Base-by-base conservation (phyloP, 1,140 invertebrate species). In the Cardiocondyla obscurior region DNA sequence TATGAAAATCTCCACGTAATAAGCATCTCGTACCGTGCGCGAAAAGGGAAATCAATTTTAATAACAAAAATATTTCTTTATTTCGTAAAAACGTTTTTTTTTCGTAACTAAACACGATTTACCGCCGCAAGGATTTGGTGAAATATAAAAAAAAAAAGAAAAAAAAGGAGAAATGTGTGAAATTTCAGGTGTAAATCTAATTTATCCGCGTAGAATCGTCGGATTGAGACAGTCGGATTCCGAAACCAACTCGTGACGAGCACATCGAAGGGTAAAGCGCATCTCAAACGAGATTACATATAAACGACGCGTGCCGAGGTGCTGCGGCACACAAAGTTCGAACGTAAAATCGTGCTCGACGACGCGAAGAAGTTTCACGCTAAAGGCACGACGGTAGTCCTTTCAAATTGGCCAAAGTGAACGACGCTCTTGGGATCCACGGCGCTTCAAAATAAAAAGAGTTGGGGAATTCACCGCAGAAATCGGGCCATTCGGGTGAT, bases 121-220 rank as follows among this genome's bases (percentile, higher is more conserved):
- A 70, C 70, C 44, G 28, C 10, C 12, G 22, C 7, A 22, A 49
- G 83, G 49, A 85, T 77, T 83, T 77, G 70, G 85, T 85, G 85
- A 70, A 49, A 76, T 44, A 14, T 62, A 70, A 83, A 85, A 85
- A n/a, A n/a, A n/a, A n/a, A n/a, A n/a, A n/a, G n/a, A n/a, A n/a
- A n/a, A n/a, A n/a, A n/a, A n/a, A n/a, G n/a, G n/a, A n/a, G n/a
- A n/a, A n/a, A n/a, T n/a, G n/a, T 51, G 69, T 67, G 16, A 72
- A 81, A 85, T 86, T 74, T 74, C 58, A 51, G n/a, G 53, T 22
- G 60, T 36, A 22, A 74, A 51, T 30, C 30, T 16, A 33, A 22
- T 81, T 85, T 60, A 65, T 62, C n/a, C 16, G 25, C 28, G 28
- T 39, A 42, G 51, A 84, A 10, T 81, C 53, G 67, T 84, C 42